Evolutionary conservation across 2,113 vertebrate species (phyloP), one percentile per base, ranked within the genome.

Genomic region (Psephotus haematonotus): DNA sequence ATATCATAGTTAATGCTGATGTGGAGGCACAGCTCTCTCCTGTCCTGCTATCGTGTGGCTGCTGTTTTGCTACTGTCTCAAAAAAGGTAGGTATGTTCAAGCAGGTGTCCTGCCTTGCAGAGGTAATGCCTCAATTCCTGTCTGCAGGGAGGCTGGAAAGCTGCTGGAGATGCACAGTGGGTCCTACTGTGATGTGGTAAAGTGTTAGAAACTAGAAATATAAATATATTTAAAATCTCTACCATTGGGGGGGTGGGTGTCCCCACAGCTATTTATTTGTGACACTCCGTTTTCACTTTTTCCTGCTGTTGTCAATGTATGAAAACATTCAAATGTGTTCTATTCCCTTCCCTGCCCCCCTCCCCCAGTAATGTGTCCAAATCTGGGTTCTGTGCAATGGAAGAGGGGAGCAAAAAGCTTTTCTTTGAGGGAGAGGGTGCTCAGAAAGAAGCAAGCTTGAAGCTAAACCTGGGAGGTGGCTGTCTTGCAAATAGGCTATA

Each of bases 401-500:
- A 88, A 77, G 24, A 27, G 59, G 55, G n/a, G 74, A 7, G 39
- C 11, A 64, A 86, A 74, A 92, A 28, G 74, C 62, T 94, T 84
- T 93, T 69, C 27, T 79, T 90, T 46, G 76, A 68, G 46, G 57
- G 70, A 65, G 43, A 57, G 50, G 33, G 67, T 15, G 27, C 28
- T 55, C n/a, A 39, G 86, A 70, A 90, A 76, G 70, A 92, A 86
- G 60, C 3, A 19, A 64, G 76, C 80, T 85, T 65, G 72, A 77
- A 94, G 86, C 90, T 96, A 70, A 93, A 95, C 92, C 96, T 93
- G 65, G 83, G 86, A 95, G 88, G 90, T 96, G 72, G 88, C 93
- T 86, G 90, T 93, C 90, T 94, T 94, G 94, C 82, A 57, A 92
- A 69, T 60, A 79, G 85, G 81, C 96, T 97, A 96, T 97, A 95